phyloP scores from a whole-genome alignment of 2,888 invertebrate genomes.

The Macaria notata region DNA sequence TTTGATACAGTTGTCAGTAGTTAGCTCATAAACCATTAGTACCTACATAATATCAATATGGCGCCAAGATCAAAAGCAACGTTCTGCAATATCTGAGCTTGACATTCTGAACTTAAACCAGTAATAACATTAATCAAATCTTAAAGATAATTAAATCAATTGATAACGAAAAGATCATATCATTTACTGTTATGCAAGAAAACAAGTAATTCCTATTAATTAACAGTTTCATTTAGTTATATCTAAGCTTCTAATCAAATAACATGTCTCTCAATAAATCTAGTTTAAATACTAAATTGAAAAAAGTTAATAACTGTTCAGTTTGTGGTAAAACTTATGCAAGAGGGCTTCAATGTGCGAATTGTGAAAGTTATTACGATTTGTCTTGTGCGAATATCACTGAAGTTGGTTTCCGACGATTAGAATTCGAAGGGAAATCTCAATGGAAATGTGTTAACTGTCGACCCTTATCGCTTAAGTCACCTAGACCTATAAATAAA shows the following conservation, averaged over 20 bases:
- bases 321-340: background rate
- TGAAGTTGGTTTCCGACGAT: constrained; percentile 10
- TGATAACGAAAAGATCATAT: background rate
- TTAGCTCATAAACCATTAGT: no score
- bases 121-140: background rate
- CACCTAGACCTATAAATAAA: background rate
- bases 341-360: constrained; percentile 11
- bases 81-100: background rate
- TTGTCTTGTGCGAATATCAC: constrained; percentile 16
- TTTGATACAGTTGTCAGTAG: no score
- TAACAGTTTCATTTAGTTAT: background rate
- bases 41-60: no score
- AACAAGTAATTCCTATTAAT: background rate
- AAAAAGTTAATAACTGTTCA: constrained; percentile 3
- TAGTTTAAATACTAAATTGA: background rate
- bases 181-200: background rate
- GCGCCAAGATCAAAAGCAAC: no score
- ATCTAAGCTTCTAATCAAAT: background rate
- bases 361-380: constrained; percentile 7
- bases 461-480: background rate
- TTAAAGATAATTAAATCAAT: background rate
- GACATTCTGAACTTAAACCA: background rate
- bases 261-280: background rate
- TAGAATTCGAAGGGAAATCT: constrained; percentile 9
- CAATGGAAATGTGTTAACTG: constrained; percentile 12